A percentile compares a stretch with the other conserved stretches of the same genome.
These are phyloP conservation scores for Ichneumoninae sp. DNA, from an alignment of 2,888 invertebrate genomes.

Conservation along the genomic window DNA sequence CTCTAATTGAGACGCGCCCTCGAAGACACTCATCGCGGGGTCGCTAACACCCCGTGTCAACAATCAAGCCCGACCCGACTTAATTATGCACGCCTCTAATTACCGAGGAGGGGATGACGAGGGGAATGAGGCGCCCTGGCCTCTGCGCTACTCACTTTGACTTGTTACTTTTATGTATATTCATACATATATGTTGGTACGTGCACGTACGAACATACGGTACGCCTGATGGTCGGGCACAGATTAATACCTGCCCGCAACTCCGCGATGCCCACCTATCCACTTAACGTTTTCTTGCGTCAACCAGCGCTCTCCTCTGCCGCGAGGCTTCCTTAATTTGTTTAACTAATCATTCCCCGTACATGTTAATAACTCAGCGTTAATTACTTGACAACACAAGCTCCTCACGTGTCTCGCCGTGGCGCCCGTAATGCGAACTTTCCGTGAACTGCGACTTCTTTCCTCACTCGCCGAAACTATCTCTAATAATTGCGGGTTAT, in stretches of 20 bases:
- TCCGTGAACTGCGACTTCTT: background rate
- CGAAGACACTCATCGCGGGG: conserved; percentile 80
- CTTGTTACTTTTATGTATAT: conserved; percentile 19
- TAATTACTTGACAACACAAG: conserved; percentile 81
- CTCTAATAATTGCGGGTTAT: background rate
- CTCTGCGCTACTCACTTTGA: conserved; percentile 40
- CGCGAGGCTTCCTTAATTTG: conserved; percentile 76
- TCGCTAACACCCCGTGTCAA: conserved; percentile 82
- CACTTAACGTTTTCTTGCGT: conserved; percentile 79
- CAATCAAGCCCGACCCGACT: conserved; percentile 76
- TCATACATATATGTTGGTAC: conserved; percentile 48
- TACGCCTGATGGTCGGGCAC: conserved; percentile 48
- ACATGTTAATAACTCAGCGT: conserved; percentile 71
- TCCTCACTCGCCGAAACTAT: background rate
- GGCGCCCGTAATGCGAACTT: background rate
- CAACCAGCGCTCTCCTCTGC: conserved; percentile 61
- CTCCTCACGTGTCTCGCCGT: conserved; percentile 45
- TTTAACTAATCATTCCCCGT: conserved; percentile 80
- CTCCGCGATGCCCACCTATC: conserved; percentile 50
- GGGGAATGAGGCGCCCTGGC: conserved; percentile 64
- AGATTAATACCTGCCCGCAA: conserved; percentile 61
- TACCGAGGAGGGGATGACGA: conserved; percentile 74
- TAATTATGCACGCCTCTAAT: conserved; percentile 84
- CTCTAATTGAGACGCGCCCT: conserved; percentile 83
- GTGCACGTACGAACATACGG: conserved; percentile 25